Evolutionary conservation across 2,113 vertebrate genomes (phyloP).

Genomic region (Dipodomys merriami): DNA sequence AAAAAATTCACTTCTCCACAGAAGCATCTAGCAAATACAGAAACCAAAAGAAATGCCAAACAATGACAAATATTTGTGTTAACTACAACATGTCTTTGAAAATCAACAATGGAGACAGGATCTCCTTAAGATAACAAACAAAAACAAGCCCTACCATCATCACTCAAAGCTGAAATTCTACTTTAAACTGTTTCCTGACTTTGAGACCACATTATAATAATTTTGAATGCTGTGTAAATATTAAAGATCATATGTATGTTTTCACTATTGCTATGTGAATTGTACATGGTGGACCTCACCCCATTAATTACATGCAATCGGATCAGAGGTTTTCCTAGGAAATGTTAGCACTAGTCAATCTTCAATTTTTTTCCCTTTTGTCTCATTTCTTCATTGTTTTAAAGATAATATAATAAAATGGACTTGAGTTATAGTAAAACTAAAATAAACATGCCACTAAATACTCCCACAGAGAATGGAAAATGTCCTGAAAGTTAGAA

Average conservation of each 20-base stretch:
- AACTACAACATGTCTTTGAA: neutral
- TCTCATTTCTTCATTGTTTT: neutral
- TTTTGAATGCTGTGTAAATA: no score
- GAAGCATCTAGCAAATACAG: neutral
- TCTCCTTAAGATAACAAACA: no score
- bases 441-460: neutral
- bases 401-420: conserved; percentile 31
- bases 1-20: neutral
- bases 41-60: conserved; percentile 9
- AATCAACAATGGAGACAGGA: no score
- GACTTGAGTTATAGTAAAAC: neutral
- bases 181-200: neutral
- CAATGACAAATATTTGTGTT: neutral
- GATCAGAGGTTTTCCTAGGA: neutral
- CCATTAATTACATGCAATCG: neutral
- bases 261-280: no score
- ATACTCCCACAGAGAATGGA: neutral
- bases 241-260: no score
- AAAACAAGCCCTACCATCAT: no score
- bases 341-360: neutral
- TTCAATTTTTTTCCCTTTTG: neutral
- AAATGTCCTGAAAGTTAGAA: neutral
- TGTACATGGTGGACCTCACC: no score
- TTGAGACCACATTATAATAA: no score
- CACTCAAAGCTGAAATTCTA: no score